Evolutionary conservation across 2,888 invertebrate genomes (phyloP), one percentile per base, ranked within the genome.

Genomic region (Desoria tigrina): DNA sequence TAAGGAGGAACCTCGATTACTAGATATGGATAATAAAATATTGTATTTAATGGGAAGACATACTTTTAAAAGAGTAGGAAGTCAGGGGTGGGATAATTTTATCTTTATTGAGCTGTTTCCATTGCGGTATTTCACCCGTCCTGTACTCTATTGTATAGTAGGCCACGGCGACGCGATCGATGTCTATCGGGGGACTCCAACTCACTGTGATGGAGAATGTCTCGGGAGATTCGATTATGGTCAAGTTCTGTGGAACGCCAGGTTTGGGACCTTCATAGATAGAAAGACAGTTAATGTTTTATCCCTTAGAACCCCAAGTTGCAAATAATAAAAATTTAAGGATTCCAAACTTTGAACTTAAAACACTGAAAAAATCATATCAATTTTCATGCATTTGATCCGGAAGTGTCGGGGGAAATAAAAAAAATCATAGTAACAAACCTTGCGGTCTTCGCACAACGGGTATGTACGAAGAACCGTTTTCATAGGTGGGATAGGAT

Each of bases 131-230:
- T 68, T 65, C 61, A 61, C 58, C 49, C 59, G 63, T 91, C 79
- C 90, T 88, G 83, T 92, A 94, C 83, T 93, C 92, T 82, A 94
- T 92, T 74, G 90, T 90, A 83, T 94, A 94, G 83, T 90, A 90
- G 82, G 90, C 89, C 76, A 94, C 88, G 42, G 74, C 75, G 69
- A 92, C 85, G 78, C 89, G 86, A 61, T 89, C 86, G 76, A 88
- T 86, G 80, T 94, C 92, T 76, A 88, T 79, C 28, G 94, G 94
- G 77, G 88, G 86, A 82, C 90, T 88, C 94, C 94, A 94, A 77
- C 90, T 88, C 14, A 76, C 68, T 42, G 74, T 73, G 80, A 95
- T 91, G 76, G 91, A 86, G 82, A 94, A 92, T 74, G 92, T 93
- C 80, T 92, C 92, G 80, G 89, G 88, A 74, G 92, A 88, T 82